Percentiles rank a stretch among this genome's conserved stretches.
Conservation (phyloP, 2,113 vertebrate species). For the Serilophus lunatus region DNA sequence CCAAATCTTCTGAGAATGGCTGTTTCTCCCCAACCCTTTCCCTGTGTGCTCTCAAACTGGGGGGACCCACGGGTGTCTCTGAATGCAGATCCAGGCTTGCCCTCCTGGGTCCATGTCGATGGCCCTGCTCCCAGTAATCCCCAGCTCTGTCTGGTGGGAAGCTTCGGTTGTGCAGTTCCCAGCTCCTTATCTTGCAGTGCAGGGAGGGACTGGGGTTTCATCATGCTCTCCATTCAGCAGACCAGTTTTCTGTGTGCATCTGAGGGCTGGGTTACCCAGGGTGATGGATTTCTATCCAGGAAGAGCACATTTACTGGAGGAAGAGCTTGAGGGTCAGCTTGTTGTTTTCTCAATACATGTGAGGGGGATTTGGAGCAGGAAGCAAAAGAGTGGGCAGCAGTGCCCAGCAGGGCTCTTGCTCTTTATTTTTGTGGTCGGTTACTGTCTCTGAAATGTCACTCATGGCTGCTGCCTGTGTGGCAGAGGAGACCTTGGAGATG, state of each 20-base stretch:
- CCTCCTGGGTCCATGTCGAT: not conserved
- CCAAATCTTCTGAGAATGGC: not conserved
- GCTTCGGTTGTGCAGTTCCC: not conserved
- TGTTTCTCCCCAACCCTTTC: not conserved
- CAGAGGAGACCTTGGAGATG: not conserved
- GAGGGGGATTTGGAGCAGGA: not conserved
- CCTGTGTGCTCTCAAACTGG: not conserved
- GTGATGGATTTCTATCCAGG: not conserved
- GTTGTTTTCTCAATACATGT: not conserved
- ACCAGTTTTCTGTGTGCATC: not conserved
- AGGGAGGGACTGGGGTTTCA: not conserved
- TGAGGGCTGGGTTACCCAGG: not conserved
- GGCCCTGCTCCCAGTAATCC: not conserved
- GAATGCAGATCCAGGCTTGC: not conserved
- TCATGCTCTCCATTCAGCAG: not conserved
- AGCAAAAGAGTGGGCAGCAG: not conserved
- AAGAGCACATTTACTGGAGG: not conserved
- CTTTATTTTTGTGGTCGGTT: not conserved
- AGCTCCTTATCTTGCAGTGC: not conserved
- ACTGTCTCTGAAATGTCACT: not conserved
- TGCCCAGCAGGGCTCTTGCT: not conserved
- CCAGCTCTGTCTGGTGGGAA: not conserved
- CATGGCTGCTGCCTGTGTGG: fast-evolving
- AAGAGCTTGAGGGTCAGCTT: not conserved
- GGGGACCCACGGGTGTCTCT: not conserved